These are phyloP conservation scores for Gambelia wislizenii DNA, from an alignment of 2,797 vertebrate genomes.

Conservation along the genomic window DNA sequence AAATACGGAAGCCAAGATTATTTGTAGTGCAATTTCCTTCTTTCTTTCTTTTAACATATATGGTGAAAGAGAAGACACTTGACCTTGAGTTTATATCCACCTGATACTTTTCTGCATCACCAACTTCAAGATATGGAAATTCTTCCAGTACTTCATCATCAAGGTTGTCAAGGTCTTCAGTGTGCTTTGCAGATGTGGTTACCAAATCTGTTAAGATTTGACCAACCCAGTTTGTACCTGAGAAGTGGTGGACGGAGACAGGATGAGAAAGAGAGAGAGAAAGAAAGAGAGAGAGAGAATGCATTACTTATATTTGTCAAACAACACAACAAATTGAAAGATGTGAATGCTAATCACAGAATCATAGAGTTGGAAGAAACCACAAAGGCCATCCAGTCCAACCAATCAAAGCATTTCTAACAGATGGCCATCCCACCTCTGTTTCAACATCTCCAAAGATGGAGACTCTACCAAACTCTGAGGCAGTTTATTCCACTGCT, in stretches of 20 bases:
- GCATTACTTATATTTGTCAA: not conserved
- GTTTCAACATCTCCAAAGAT: no score
- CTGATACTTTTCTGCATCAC: constrained; percentile 62
- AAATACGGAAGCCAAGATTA: not conserved
- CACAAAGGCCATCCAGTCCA: no score
- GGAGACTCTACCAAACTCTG: no score
- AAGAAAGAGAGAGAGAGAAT: not conserved
- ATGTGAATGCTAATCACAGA: no score
- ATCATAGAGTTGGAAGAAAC: no score
- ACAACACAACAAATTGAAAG: not conserved
- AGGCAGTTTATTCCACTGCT: no score
- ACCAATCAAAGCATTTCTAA: no score
- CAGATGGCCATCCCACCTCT: no score
- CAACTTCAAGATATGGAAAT: constrained; percentile 55
- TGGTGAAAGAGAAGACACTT: no score
- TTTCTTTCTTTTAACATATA: not conserved
- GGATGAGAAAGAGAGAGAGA: no score
- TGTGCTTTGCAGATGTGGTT: constrained; percentile 44
- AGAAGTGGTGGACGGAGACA: not conserved
- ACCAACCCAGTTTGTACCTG: constrained; percentile 68
- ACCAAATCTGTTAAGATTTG: constrained; percentile 61
- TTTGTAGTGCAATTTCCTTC: not conserved
- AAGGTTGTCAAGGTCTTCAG: accelerated
- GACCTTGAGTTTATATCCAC: constrained; percentile 4
- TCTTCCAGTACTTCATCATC: constrained; percentile 30